These are phyloP conservation scores for Bombus consobrinus DNA, from an alignment of 1,140 invertebrate species.

Conservation along the genomic window DNA sequence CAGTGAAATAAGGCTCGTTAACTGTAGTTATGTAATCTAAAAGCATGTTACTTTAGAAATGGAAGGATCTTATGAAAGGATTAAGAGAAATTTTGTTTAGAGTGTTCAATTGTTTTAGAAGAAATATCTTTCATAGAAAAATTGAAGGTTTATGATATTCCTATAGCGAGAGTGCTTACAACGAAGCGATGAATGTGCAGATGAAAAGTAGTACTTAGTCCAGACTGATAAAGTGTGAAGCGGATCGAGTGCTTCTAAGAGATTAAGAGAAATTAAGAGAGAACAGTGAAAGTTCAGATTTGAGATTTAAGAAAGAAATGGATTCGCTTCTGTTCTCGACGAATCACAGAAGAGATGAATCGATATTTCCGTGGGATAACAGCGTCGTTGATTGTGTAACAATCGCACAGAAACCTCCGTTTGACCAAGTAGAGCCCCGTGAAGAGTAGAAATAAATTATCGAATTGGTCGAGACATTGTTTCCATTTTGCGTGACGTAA, in stretches of 20 bases:
- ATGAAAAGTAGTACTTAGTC: no score
- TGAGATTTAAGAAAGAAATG: neutral
- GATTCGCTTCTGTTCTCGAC: neutral
- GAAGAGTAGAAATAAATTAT: constrained; percentile 23
- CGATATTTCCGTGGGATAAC: neutral
- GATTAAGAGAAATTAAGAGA: no score
- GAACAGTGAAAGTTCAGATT: neutral
- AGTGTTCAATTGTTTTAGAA: no score
- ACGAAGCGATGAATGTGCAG: no score
- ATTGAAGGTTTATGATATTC: no score
- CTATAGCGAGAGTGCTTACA: no score
- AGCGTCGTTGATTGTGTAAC: neutral
- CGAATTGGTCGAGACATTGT: neutral
- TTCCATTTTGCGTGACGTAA: neutral
- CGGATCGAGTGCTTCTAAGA: no score
- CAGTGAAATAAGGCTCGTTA: neutral
- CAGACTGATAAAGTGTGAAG: no score
- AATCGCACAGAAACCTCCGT: constrained; percentile 3
- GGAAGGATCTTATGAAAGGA: neutral
- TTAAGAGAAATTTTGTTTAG: neutral
- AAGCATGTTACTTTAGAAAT: neutral
- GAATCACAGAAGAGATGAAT: neutral
- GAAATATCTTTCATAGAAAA: no score
- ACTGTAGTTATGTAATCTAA: neutral
- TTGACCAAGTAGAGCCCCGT: neutral